phyloP scores from a whole-genome alignment of 2,797 vertebrate species.

The Poliocrania exsul region DNA sequence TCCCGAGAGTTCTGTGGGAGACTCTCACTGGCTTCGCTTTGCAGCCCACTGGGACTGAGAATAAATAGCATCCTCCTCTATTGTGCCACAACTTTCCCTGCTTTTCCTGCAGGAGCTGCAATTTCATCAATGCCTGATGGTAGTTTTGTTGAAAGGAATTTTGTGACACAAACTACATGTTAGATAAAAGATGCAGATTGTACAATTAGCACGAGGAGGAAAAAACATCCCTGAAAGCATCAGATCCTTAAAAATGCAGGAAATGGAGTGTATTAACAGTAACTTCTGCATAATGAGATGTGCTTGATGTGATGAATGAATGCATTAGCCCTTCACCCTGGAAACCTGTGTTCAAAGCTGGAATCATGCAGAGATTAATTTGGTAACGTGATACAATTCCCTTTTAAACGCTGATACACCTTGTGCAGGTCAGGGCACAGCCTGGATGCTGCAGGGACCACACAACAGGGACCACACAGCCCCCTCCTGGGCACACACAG shows the following conservation, averaged over 20 bases:
- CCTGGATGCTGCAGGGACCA: not conserved
- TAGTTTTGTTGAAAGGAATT: not conserved
- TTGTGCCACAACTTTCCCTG: not conserved
- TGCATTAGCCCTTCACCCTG: conserved; percentile 34
- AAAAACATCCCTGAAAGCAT: not conserved
- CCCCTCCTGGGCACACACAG: not conserved
- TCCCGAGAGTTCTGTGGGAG: not conserved
- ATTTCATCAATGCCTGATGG: not conserved
- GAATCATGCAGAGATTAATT: not conserved
- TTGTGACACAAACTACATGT: not conserved
- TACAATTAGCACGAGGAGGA: not conserved
- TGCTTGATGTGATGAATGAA: not conserved
- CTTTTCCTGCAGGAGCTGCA: not conserved
- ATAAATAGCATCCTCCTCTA: not conserved
- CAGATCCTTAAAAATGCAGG: not conserved
- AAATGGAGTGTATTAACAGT: not conserved
- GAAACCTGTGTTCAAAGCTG: not conserved
- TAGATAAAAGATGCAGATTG: not conserved
- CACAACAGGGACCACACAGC: not conserved
- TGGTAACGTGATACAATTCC: not conserved
- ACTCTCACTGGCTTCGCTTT: not conserved
- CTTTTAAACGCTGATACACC: not conserved
- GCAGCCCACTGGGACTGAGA: not conserved
- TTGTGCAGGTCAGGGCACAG: not conserved
- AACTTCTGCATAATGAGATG: conserved; percentile 26